Evolutionary conservation across 2,888 invertebrate species (phyloP), one percentile per base, ranked within the genome.

Genomic region (Deroplatys truncata): DNA sequence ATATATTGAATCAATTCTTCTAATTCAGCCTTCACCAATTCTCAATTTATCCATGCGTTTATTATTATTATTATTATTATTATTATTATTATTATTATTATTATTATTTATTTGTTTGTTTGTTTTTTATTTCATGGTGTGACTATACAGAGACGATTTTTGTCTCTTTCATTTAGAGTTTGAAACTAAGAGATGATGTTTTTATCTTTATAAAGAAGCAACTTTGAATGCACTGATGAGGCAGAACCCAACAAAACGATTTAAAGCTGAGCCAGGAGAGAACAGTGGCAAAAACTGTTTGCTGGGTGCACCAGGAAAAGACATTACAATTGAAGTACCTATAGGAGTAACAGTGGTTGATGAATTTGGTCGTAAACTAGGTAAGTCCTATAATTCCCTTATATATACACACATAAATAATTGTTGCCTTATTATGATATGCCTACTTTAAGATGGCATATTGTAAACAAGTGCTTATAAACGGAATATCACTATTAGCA

Each of bases 311-410:
- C 95, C 96, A 8, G 99, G 98, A 1, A 92, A 94, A 82, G 96
- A 97, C 92, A 92, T 96, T 1, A 94, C 94, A 91, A 94, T 99
- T 84, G 94, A 96, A 90, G 97, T 98, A 8, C 99, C 99, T 0
- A 93, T 96, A 3, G 99, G 99, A 0, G 95, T 99, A 0, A 95
- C 96, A 31, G 94, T 98, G 5, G 95, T 95, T 89, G 95, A 95
- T 91, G 96, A 97, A 89, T 94, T 95, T 91, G 96, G 96, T 1
- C 93, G 94, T 91, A 93, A 95, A 85, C 92, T 97, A 92, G 96
- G 96, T 96, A 72, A 56, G 89, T 88, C 9, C n/a, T 10, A 2
- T 31, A n/a, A 35, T 28, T 88, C 83, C 84, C 72, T 29, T 43
- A 89, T 86, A 82, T 83, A 84, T 72, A 72, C 20, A 49, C 49